Base-by-base conservation (phyloP, 2,888 invertebrate genomes). In the Nebria brevicollis region DNA sequence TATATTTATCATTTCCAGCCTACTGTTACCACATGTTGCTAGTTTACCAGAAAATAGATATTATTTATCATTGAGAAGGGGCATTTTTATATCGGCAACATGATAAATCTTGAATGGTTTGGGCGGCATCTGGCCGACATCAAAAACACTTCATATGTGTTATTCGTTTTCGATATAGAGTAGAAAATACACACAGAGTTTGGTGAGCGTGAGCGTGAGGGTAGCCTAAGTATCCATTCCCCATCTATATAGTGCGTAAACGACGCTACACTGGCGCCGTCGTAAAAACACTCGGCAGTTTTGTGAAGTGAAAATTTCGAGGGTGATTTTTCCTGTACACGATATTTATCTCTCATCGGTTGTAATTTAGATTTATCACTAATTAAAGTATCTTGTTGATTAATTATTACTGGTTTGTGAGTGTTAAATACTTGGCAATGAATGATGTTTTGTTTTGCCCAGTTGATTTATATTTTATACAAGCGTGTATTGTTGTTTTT, bases 71-170 rank as follows among this genome's bases (percentile, higher is more conserved):
- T 84, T 84, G 84, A 85, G 86, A 87, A 89, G 88, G 88, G 88
- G 88, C 87, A 89, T 89, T 89, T 89, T 89, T 89, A 89, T 89
- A 89, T 89, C 89, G 88, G 54, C 87, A 86, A 86, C 85, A 85
- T 85, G 87, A 89, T 89, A 89, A 89, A 89, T 89, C 88, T 86
- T 87, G 73, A 73, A 78, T 73, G 68, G 70, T 79, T 43, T 75
- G 85, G 83, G 86, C 86, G 86, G 79, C 89, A 89, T 88, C 88
- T 89, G 89, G 88, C 86, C 85, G 86, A 85, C 87, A 87, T 89
- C 89, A 86, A 85, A 54, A 88, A 87, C 86, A 86, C 86, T 87
- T 87, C 87, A 86, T 87, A 87, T 86, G 88, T 87, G 87, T 87
- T 88, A 89, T 89, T 88, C 87, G 87, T 88, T 88, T 86, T 86